phyloP scores from a whole-genome alignment of 2,113 vertebrate species.

The Equus przewalskii region DNA sequence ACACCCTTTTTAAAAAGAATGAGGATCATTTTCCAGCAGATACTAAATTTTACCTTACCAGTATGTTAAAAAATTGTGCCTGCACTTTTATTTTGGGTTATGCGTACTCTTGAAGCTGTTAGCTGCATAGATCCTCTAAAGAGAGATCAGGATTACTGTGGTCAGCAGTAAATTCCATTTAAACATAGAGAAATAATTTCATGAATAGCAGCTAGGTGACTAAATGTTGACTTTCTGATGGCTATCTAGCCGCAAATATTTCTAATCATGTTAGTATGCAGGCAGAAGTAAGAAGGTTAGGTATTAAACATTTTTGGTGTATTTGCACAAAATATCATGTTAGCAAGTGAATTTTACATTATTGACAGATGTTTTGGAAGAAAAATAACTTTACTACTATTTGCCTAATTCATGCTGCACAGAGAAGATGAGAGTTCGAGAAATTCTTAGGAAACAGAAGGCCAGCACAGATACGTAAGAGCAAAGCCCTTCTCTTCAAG shows the following conservation, averaged over 20 bases:
- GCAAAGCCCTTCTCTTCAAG: background rate
- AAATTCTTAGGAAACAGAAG: background rate
- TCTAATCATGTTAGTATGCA: slow-evolving; percentile 67
- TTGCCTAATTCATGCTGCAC: background rate
- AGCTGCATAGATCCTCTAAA: background rate
- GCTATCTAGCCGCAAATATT: slow-evolving; percentile 78
- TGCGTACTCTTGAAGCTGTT: background rate
- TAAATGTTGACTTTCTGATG: slow-evolving; percentile 78
- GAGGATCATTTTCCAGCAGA: slow-evolving; percentile 9
- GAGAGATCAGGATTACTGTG: slow-evolving; percentile 41
- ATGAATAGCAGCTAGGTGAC: slow-evolving; percentile 67
- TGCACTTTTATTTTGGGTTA: background rate
- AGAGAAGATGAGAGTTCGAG: background rate
- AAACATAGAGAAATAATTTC: slow-evolving; percentile 60
- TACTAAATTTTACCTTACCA: background rate
- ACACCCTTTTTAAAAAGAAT: background rate
- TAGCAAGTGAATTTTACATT: slow-evolving; percentile 71
- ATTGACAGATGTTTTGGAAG: slow-evolving; percentile 36
- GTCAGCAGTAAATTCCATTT: slow-evolving; percentile 60
- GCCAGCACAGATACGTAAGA: background rate
- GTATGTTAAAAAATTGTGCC: background rate
- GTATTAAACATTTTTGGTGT: slow-evolving; percentile 67
- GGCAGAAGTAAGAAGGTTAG: slow-evolving; percentile 60
- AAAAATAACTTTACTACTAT: background rate
- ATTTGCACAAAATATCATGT: slow-evolving; percentile 79